Base-by-base conservation (phyloP, 2,888 invertebrate genomes). In the Apamea epomidion region DNA sequence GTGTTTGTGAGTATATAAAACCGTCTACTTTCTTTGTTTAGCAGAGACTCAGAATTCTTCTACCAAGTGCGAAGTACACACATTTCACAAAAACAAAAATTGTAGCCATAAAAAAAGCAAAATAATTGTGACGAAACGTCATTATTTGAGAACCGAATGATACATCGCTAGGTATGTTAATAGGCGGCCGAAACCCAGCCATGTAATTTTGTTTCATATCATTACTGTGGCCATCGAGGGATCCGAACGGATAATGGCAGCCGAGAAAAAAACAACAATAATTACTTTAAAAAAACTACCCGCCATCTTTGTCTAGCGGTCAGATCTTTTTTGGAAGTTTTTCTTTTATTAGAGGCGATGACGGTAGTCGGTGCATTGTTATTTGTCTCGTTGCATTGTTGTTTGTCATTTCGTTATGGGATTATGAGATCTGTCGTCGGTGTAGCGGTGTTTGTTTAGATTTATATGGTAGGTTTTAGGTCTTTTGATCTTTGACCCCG, bases 171-270 rank as follows among this genome's bases (percentile, higher is more conserved):
- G 95, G 94, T 95, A 96, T 94, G 95, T 95, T 97, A 97, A 97
- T 96, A 95, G 94, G 91, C 90, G 92, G 89, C 92, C 92, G 89
- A 93, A 93, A 93, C 91, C 90, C 90, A 90, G 93, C 94, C 94
- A 94, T 96, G 92, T 97, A 97, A 97, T 97, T 97, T 96, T 91
- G 93, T 90, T 94, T 94, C 94, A 93, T 96, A 95, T 96, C 95
- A 97, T 97, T 96, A 96, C 93, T 92, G 86, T 91, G 91, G 93
- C 91, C 91, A 90, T 87, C 91, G 90, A 90, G 93, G 93, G 92
- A 91, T 93, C 93, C 92, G 92, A 93, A 90, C 90, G 91, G 92
- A 94, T 96, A 96, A 96, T 96, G 95, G 94, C 93, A 90, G 92
- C 91, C 90, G 92, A 94, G 94, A 92, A 94, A 93, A 91, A 86